Percentiles rank a stretch among this genome's conserved stretches.
Conservation (phyloP, 2,797 vertebrate species). For the Peromyscus aztecus region DNA sequence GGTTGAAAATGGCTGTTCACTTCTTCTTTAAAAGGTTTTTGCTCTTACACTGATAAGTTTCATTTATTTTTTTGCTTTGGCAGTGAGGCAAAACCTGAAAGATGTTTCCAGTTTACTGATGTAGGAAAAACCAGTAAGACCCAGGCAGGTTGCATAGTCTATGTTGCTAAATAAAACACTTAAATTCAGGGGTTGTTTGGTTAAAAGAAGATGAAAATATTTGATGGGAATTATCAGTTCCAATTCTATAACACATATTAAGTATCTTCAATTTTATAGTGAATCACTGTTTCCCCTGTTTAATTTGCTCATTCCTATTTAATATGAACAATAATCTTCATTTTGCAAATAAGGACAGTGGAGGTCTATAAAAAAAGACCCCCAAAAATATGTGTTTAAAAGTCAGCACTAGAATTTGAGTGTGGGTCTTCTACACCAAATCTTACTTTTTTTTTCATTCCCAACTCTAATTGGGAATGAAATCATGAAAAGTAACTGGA, state of each 20-base stretch:
- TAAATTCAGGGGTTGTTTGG: not conserved
- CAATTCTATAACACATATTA: not conserved
- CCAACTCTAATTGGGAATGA: not conserved
- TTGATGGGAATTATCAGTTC: not conserved
- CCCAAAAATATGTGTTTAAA: not conserved
- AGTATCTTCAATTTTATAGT: not conserved
- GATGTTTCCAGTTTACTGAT: not conserved
- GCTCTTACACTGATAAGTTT: not conserved
- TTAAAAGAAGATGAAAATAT: not conserved
- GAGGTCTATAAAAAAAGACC: not conserved
- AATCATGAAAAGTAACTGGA: not conserved
- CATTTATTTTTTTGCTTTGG: conserved; percentile 24
- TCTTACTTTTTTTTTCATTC: no score
- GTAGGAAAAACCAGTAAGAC: not conserved
- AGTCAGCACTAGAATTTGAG: not conserved
- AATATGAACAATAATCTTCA: not conserved
- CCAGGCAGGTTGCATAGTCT: not conserved
- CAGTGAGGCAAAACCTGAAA: conserved; percentile 10
- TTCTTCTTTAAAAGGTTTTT: conserved; percentile 22
- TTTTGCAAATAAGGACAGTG: not conserved
- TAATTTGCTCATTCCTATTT: not conserved
- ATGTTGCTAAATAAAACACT: not conserved
- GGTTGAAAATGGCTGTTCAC: conserved; percentile 11
- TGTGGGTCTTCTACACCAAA: not conserved
- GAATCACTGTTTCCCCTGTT: not conserved